Percentiles rank a stretch among this genome's conserved stretches.
Evolutionary conservation across 2,797 vertebrate genomes (phyloP).

Genomic region (Sebastes nivosus): DNA sequence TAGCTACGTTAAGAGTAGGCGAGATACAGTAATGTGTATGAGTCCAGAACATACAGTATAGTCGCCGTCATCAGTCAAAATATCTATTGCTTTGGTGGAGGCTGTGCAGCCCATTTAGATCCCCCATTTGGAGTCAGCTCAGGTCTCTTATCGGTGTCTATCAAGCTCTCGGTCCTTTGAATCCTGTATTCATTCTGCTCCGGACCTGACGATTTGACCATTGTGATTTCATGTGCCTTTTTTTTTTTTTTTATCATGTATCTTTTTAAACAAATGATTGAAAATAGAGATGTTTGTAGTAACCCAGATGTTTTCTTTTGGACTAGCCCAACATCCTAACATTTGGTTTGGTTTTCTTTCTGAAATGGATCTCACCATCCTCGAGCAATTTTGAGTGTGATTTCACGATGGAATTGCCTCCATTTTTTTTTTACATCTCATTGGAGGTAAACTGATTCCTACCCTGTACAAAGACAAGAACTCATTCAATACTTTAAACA

Average conservation of each 20-base stretch:
- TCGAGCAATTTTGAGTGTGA: conserved; percentile 26
- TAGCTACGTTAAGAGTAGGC: conserved; percentile 21
- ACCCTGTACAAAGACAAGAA: conserved; percentile 75
- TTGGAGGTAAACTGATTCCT: conserved; percentile 58
- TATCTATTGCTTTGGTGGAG: conserved; percentile 73
- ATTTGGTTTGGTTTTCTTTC: conserved; percentile 51
- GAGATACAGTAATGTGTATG: conserved; percentile 37
- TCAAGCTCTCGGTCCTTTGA: not conserved
- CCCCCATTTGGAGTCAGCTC: conserved; percentile 19
- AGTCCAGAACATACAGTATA: conserved; percentile 43
- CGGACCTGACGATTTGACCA: not conserved
- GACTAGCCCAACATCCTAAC: not conserved
- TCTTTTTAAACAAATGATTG: conserved; percentile 21
- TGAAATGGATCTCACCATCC: conserved; percentile 13
- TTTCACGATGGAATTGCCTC: conserved; percentile 26
- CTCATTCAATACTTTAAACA: conserved; percentile 65
- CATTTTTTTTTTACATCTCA: conserved; percentile 47
- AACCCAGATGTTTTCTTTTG: conserved; percentile 10
- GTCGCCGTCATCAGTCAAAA: conserved; percentile 36
- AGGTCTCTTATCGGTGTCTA: conserved; percentile 4
- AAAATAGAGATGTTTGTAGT: conserved; percentile 19
- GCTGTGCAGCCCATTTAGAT: conserved; percentile 19
- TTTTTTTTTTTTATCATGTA: not conserved
- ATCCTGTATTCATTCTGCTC: not conserved
- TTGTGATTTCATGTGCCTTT: conserved; percentile 12